Evolutionary conservation across 2,113 vertebrate genomes (phyloP).

Genomic region (Corythaixoides concolor): DNA sequence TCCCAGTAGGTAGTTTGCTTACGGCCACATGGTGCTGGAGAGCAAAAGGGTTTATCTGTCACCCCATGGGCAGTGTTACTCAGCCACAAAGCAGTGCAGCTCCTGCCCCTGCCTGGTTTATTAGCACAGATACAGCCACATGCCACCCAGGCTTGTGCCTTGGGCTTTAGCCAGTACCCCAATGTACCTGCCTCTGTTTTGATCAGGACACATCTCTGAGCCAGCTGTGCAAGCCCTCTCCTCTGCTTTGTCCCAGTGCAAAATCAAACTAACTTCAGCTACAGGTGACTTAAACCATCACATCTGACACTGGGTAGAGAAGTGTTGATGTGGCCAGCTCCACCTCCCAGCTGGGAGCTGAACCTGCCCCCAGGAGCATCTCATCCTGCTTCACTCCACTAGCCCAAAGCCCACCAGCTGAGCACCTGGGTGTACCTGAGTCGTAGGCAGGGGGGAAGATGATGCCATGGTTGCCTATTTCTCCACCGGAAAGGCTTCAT

Average conservation of each 20-base stretch:
- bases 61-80: background rate
- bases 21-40: background rate
- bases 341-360: background rate
- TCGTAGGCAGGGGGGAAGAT: background rate
- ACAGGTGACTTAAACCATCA: background rate
- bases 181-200: background rate
- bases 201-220: background rate
- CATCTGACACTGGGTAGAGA: background rate
- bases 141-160: background rate
- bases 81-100: background rate
- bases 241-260: background rate
- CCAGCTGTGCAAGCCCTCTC: fast-evolving
- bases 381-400: background rate
- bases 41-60: background rate
- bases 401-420: background rate
- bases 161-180: background rate
- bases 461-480: background rate
- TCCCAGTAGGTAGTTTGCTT: background rate
- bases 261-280: background rate
- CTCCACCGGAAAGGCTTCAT: background rate
- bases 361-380: background rate
- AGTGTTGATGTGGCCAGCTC: background rate
- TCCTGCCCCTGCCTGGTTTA: background rate
- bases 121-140: background rate
- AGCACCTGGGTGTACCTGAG: background rate